Base-by-base conservation (phyloP, 2,888 invertebrate genomes). In the Chaetogeoica ovagalla region DNA sequence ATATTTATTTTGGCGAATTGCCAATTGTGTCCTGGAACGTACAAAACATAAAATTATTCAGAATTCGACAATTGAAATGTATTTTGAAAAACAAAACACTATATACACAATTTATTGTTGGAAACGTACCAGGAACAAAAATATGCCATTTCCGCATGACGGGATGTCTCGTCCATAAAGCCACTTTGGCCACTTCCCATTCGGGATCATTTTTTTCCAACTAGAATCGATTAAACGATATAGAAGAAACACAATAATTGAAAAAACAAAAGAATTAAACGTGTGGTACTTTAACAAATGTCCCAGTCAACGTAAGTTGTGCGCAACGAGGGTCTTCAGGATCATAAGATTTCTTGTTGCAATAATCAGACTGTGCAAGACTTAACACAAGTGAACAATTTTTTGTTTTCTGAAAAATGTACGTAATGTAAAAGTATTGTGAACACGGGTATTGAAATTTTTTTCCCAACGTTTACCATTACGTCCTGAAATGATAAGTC, bases 311-410 rank as follows among this genome's bases (percentile, higher is more conserved):
- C 84, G 92, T 90, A 6, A 93, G 88, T 84, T 92, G 89, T 5
- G 92, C 91, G 87, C 93, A 94, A 63, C 92, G 87, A 0, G 93
- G 93, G 86, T 93, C 93, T 87, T 93, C 92, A 0, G 93, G 90
- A 85, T 94, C 93, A 84, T 88, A 90, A 70, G 88, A 85, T 83
- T 91, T 87, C 11, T 85, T 85, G 82, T 88, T 88, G 84, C 93
- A 93, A 85, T 91, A 93, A 81, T 88, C 86, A 4, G 90, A 89
- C 87, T 93, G 90, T 72, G 92, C 91, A 59, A 93, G 86, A 0
- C 91, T 89, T 83, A 92, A 90, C 82, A 92, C 87, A n/a, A 94
- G 86, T 0, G 92, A 91, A 7, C 90, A 89, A 7, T 90, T 89
- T 83, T 87, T 89, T 84, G 92, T 90, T 86, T 87, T 88, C 82